Evolutionary conservation across 2,888 invertebrate genomes (phyloP).

Genomic region (Ametastegia equiseti): DNA sequence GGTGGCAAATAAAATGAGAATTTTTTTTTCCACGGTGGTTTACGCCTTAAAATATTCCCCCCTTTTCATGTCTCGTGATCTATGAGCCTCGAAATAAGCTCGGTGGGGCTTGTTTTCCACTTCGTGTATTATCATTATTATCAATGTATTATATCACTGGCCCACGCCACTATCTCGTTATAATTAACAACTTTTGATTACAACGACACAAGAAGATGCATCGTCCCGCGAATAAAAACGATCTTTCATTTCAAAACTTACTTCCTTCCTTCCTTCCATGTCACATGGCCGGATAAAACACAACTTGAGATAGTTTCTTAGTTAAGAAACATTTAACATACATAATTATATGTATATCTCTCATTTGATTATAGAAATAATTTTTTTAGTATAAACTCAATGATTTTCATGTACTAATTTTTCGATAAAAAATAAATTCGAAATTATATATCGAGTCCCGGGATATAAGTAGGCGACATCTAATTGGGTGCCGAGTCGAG

Average conservation of each 20-base stretch:
- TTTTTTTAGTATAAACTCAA: too few species aligned
- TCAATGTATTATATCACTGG: too few species aligned
- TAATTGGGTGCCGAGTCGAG: constrained; percentile 23
- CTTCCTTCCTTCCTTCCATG: too few species aligned
- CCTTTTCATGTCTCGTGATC: neutral
- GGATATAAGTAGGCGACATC: neutral
- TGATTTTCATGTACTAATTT: too few species aligned
- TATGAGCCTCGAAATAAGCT: constrained; percentile 1
- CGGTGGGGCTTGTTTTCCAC: neutral
- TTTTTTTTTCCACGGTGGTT: too few species aligned
- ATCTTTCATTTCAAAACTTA: neutral
- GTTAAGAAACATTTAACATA: too few species aligned
- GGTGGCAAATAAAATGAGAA: neutral
- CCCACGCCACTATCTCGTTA: neutral
- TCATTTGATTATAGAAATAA: too few species aligned
- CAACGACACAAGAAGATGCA: neutral
- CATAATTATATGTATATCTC: too few species aligned
- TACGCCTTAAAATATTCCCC: neutral
- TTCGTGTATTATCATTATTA: neutral
- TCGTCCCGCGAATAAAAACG: neutral
- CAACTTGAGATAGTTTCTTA: too few species aligned
- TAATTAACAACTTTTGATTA: neutral
- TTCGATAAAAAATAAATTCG: neutral
- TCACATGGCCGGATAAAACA: too few species aligned
- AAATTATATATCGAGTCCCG: neutral